These are phyloP conservation scores for Drosophila novamexicana DNA, from an alignment of 1,140 invertebrate genomes.

Conservation along the genomic window DNA sequence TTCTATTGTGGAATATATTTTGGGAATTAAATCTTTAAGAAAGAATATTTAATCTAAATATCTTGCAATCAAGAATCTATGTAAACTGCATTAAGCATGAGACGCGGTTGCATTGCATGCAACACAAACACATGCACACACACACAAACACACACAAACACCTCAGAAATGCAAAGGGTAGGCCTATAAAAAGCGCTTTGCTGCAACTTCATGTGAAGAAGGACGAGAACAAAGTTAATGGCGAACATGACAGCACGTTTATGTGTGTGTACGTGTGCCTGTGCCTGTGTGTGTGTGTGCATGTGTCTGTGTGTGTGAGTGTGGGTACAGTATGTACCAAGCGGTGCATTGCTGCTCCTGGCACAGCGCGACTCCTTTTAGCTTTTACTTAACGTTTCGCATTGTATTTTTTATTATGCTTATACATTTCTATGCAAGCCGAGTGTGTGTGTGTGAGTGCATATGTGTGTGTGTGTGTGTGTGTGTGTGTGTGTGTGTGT, in stretches of 20 bases:
- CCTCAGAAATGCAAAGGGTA: constrained; percentile 60
- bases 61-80: not conserved
- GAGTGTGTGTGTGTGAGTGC: constrained; percentile 21
- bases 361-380: constrained; percentile 77
- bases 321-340: constrained; percentile 82
- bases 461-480: constrained; percentile 49
- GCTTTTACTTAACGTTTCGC: constrained; percentile 64
- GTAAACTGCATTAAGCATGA: constrained; percentile 12
- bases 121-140: constrained; percentile 20
- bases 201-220: constrained; percentile 55
- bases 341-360: constrained; percentile 77
- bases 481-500: constrained; percentile 27
- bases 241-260: constrained; percentile 61
- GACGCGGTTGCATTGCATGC: constrained; percentile 5
- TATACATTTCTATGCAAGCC: constrained; percentile 49
- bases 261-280: constrained; percentile 4
- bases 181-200: constrained; percentile 72
- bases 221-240: constrained; percentile 50
- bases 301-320: constrained; percentile 36
- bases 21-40: no score
- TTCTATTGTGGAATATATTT: no score
- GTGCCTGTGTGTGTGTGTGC: constrained; percentile 4
- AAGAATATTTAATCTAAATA: not conserved
- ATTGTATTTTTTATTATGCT: constrained; percentile 66
- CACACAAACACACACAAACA: constrained; percentile 33